Evolutionary conservation across 2,888 invertebrate genomes (phyloP), one percentile per base, ranked within the genome.

Genomic region (Drosophila atroscutellata): DNA sequence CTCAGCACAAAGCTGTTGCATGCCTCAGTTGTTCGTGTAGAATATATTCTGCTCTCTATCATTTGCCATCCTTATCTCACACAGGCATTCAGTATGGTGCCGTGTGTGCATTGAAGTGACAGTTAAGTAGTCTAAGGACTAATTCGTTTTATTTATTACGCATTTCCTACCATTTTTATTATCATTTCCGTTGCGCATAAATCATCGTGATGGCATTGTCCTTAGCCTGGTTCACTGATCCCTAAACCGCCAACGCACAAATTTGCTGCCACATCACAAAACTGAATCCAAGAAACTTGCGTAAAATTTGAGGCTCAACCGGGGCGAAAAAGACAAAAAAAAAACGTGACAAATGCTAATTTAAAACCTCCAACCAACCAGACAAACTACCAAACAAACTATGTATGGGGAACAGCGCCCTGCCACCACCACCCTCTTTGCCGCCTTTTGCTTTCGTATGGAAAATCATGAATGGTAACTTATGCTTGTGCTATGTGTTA

Each of bases 261-360:
- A 72, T 83, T 75, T 77, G 83, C 84, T 76, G 75, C 60, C 69
- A 72, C 87, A 79, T 73, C 85, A 84, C 39, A 60, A 77, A 47
- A 58, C 42, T 42, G 34, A 67, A 64, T 32, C 61, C 63, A 62
- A 69, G 79, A 83, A 86, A 86, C 77, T 89, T 81, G 90, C 88
- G 90, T 85, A 75, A 83, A 88, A 86, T 88, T 84, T 64, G 77
- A 72, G 70, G 65, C 57, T 56, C 52, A 70, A 63, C 49, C 36
- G 60, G 55, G 63, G n/a, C 39, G 49, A 56, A 64, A 56, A 60
- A 65, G 45, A 45, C 45, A 57, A 56, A 62, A 51, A 58, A 82
- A 78, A 76, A 82, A 77, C 81, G 86, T 90, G 89, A 90, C 84
- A 90, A 90, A 90, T 91, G 91, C 89, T 91, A 90, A 90, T 90